Conservation (phyloP, 1,140 invertebrate species). For the Drosophila aff. region DNA sequence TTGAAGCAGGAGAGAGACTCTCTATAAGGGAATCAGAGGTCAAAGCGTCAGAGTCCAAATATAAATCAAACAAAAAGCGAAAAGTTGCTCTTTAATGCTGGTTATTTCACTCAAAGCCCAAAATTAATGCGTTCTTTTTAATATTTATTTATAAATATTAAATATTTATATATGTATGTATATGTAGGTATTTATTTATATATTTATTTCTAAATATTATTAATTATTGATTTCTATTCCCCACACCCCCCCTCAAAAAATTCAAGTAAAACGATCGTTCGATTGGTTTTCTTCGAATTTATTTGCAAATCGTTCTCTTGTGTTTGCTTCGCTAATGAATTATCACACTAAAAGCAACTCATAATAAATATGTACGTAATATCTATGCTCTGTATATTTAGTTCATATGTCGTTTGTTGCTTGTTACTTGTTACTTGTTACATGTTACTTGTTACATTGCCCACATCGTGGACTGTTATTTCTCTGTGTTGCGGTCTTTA, state of each 20-base stretch:
- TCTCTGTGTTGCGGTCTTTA: slow-evolving; percentile 63
- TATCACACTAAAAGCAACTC: slow-evolving; percentile 81
- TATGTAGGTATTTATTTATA: neutral
- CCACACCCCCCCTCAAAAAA: neutral
- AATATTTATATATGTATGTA: neutral
- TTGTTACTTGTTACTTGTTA: slow-evolving; percentile 45
- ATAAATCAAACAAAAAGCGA: too few relatives aligned
- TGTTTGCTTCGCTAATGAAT: slow-evolving; percentile 61
- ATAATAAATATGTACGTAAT: slow-evolving; percentile 70
- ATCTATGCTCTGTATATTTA: slow-evolving; percentile 57
- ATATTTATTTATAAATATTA: neutral
- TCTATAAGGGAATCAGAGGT: too few relatives aligned
- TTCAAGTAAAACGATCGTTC: neutral
- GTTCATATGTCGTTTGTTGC: slow-evolving; percentile 26
- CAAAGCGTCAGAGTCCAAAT: too few relatives aligned
- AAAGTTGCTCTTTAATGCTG: too few relatives aligned
- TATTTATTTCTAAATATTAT: neutral
- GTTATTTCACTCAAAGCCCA: too few relatives aligned
- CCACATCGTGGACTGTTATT: slow-evolving; percentile 34
- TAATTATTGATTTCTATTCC: too few relatives aligned
- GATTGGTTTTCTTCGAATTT: slow-evolving; percentile 48
- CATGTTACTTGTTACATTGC: slow-evolving; percentile 28
- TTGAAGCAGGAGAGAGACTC: too few relatives aligned
- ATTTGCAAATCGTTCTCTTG: slow-evolving; percentile 59
- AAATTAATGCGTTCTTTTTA: too few relatives aligned